A percentile compares a stretch with the other conserved stretches of the same genome.
Conservation (phyloP, 2,113 vertebrate species). For the zebrafish (Danio rerio) region DNA sequence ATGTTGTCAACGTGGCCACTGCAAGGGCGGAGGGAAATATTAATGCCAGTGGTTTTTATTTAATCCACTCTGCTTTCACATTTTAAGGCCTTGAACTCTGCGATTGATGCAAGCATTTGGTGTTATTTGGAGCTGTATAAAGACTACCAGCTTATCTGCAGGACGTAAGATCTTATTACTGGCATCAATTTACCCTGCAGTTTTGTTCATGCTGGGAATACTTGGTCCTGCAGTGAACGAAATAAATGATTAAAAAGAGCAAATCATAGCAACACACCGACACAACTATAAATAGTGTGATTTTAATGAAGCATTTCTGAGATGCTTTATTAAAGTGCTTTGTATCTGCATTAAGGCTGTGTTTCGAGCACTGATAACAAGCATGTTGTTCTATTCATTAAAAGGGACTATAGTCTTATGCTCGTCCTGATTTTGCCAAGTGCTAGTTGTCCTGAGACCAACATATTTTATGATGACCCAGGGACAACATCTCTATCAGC, state of each 20-base stretch:
- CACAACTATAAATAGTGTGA: constrained; percentile 8
- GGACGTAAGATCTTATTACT: constrained; percentile 15
- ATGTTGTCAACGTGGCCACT: constrained; percentile 9
- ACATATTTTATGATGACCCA: too few relatives aligned
- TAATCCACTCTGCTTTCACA: background rate
- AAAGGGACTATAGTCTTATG: constrained; percentile 9
- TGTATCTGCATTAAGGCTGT: constrained; percentile 14
- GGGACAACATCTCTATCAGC: too few relatives aligned
- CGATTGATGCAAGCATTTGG: background rate
- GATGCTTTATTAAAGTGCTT: constrained; percentile 22
- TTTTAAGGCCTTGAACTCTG: background rate
- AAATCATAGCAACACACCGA: background rate
- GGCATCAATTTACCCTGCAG: constrained; percentile 17
- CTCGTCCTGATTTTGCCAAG: too few relatives aligned
- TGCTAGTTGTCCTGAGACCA: too few relatives aligned
- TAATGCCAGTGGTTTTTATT: constrained; percentile 2
- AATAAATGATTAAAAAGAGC: constrained; percentile 43
- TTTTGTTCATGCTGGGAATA: constrained; percentile 18
- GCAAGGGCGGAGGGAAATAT: constrained; percentile 13
- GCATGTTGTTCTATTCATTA: background rate
- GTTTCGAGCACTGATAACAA: constrained; percentile 13
- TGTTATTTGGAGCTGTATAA: background rate
- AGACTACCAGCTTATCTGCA: constrained; percentile 25
- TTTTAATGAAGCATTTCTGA: constrained; percentile 22
- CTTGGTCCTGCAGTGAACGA: constrained; percentile 26